Percentiles rank a stretch among this genome's conserved stretches.
phyloP scores from a whole-genome alignment of 1,140 invertebrate species.

The Panulirus ornatus region DNA sequence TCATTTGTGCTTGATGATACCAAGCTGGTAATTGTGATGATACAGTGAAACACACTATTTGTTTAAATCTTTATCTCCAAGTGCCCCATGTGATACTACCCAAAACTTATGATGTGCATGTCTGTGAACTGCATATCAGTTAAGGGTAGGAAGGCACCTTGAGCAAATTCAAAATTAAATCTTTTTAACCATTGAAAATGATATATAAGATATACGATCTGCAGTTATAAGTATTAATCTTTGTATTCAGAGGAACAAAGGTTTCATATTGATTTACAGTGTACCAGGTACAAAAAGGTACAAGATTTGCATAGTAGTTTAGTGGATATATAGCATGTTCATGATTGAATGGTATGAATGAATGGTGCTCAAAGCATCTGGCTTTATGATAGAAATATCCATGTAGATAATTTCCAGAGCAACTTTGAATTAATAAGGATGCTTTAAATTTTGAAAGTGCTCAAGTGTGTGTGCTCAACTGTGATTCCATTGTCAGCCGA shows the following conservation, averaged over 20 bases:
- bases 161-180: conserved; percentile 44
- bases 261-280: background rate
- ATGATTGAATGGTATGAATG: background rate
- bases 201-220: background rate
- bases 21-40: conserved; percentile 6
- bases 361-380: conserved; percentile 2
- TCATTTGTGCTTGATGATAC: conserved; percentile 23
- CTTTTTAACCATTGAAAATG: background rate
- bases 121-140: conserved; percentile 1
- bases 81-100: conserved; percentile 29
- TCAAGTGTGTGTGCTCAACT: conserved; percentile 56
- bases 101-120: conserved; percentile 4
- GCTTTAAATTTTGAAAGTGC: conserved; percentile 45
- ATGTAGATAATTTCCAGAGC: conserved; percentile 36
- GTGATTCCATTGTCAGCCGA: conserved; percentile 64
- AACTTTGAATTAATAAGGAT: background rate
- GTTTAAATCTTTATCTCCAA: background rate
- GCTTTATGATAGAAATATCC: conserved; percentile 5
- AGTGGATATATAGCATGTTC: background rate
- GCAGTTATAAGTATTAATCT: background rate
- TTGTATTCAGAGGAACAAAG: background rate
- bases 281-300: background rate
- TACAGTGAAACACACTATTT: conserved; percentile 25
- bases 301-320: background rate
- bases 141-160: conserved; percentile 26